Conservation (phyloP, 2,888 invertebrate species). For the Hyalella azteca region DNA sequence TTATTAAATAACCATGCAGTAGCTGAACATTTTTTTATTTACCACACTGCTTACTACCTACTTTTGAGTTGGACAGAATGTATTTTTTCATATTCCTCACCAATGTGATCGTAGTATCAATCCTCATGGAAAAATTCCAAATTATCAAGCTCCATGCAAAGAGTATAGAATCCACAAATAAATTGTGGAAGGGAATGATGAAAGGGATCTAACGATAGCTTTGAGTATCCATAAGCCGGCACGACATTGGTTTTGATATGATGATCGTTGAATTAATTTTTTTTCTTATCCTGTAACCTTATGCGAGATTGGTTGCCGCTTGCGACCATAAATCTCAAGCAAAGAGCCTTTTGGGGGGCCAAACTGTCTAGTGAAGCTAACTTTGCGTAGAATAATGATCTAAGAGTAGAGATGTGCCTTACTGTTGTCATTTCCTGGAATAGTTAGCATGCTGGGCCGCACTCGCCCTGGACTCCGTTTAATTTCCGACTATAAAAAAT, state of each 20-base stretch:
- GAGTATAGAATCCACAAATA: too few relatives aligned
- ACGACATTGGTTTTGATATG: neutral
- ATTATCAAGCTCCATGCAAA: too few relatives aligned
- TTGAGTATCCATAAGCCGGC: too few relatives aligned
- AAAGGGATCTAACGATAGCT: too few relatives aligned
- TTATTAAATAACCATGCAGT: too few relatives aligned
- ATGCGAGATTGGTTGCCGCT: constrained; percentile 18
- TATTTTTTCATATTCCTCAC: too few relatives aligned
- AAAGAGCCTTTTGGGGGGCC: constrained; percentile 6
- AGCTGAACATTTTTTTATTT: too few relatives aligned
- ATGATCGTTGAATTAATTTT: neutral
- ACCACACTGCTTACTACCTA: too few relatives aligned
- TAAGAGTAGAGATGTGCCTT: constrained; percentile 26
- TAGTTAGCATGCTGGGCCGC: constrained; percentile 29
- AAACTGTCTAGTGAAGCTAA: constrained; percentile 6
- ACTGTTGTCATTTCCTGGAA: constrained; percentile 32
- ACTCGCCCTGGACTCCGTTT: constrained; percentile 33
- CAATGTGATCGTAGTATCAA: too few relatives aligned
- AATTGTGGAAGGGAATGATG: too few relatives aligned
- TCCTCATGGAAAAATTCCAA: too few relatives aligned
- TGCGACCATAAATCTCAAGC: constrained; percentile 7
- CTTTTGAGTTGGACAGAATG: too few relatives aligned
- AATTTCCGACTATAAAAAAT: constrained; percentile 37
- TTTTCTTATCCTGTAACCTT: neutral
- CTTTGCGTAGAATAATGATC: constrained; percentile 23